Conservation (phyloP, 1,140 invertebrate genomes). For the Lepidurus couesii region DNA sequence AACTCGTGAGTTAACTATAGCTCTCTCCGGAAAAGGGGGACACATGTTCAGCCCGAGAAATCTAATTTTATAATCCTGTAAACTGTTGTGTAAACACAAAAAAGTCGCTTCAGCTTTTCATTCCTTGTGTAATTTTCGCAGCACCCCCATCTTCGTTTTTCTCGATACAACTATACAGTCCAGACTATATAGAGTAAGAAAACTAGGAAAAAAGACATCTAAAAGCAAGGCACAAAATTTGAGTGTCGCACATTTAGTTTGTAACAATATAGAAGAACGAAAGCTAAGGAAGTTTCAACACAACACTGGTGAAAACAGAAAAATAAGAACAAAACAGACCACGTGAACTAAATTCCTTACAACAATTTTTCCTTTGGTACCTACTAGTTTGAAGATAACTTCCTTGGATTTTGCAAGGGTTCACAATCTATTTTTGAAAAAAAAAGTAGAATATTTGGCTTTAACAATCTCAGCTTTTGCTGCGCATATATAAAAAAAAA, state of each 20-base stretch:
- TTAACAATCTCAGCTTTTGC: background rate
- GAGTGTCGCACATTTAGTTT: conserved; percentile 10
- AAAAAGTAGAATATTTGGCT: background rate
- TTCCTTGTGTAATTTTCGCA: conserved; percentile 7
- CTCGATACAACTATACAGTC: conserved; percentile 7
- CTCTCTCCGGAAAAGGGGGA: background rate
- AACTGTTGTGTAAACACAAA: conserved; percentile 23
- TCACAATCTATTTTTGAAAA: background rate
- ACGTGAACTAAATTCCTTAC: background rate
- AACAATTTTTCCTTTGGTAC: background rate
- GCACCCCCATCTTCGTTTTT: background rate
- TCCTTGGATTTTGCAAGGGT: background rate
- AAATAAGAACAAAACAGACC: background rate
- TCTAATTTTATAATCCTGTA: conserved; percentile 10
- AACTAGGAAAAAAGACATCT: background rate
- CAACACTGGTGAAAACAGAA: background rate
- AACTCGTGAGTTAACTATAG: background rate
- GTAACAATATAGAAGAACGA: background rate
- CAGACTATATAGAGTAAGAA: conserved; percentile 5
- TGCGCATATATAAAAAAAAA: background rate
- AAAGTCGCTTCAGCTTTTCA: conserved; percentile 24
- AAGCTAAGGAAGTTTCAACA: background rate
- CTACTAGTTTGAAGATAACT: background rate
- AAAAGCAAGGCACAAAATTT: conserved; percentile 15
- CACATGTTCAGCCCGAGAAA: background rate